phyloP scores from a whole-genome alignment of 1,140 invertebrate genomes.

The Pseudomyrmex dendroicus region DNA sequence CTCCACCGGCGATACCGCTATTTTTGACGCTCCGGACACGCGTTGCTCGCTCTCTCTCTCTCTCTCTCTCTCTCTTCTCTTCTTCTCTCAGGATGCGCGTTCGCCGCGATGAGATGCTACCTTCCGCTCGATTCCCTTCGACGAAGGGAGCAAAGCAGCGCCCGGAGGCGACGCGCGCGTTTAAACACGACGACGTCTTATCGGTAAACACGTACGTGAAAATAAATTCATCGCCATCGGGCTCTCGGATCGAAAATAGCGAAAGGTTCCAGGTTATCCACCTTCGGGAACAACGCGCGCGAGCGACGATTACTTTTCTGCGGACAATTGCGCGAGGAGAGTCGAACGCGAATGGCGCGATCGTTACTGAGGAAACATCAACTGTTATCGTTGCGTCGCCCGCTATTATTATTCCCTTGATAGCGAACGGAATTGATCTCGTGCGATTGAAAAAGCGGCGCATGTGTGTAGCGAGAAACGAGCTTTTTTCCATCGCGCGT shows the following conservation, averaged over 20 bases:
- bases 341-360: not conserved
- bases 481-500: not conserved
- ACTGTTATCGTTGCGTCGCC: conserved; percentile 30
- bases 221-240: conserved; percentile 35
- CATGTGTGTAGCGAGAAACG: not conserved
- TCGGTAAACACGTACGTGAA: conserved; percentile 18
- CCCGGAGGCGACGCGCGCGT: not conserved
- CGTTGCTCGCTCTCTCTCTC: not conserved
- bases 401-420: conserved; percentile 33
- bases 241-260: not conserved
- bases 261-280: not conserved
- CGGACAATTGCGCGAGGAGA: not conserved
- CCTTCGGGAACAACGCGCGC: not conserved
- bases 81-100: too few species aligned
- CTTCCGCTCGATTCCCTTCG: conserved; percentile 3
- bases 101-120: too few species aligned
- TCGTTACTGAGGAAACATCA: conserved; percentile 36
- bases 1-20: conserved; percentile 13
- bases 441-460: not conserved
- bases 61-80: too few species aligned
- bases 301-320: not conserved
- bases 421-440: conserved; percentile 25
- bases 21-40: conserved; percentile 11
- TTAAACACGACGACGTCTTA: conserved; percentile 34
- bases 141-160: not conserved